Conservation (phyloP, 2,113 vertebrate species). For the Nycticebus coucang region DNA sequence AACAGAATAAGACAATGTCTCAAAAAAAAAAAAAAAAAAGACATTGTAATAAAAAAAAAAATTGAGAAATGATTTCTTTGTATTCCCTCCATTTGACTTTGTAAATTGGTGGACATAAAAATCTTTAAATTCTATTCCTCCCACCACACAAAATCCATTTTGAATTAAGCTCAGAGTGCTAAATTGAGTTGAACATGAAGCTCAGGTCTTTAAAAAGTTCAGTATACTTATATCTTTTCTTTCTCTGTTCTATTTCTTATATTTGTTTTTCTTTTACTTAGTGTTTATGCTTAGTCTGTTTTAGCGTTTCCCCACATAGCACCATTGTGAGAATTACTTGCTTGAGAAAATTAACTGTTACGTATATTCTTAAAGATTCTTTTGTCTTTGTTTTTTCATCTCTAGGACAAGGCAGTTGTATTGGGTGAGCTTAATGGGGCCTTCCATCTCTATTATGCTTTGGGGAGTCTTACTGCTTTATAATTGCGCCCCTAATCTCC, state of each 20-base stretch:
- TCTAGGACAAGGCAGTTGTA: neutral
- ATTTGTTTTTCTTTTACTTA: neutral
- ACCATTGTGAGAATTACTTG: conserved; percentile 17
- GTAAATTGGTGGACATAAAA: too few relatives aligned
- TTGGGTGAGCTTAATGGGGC: neutral
- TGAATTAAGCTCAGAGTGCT: neutral
- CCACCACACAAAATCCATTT: neutral
- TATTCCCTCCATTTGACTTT: too few relatives aligned
- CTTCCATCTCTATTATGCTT: neutral
- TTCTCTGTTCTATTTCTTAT: neutral
- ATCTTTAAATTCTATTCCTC: too few relatives aligned
- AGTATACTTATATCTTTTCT: neutral
- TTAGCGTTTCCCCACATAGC: neutral
- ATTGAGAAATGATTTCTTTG: too few relatives aligned
- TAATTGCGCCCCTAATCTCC: neutral
- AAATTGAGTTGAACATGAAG: neutral
- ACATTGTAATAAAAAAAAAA: too few relatives aligned
- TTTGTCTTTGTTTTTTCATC: neutral
- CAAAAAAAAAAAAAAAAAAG: too few relatives aligned
- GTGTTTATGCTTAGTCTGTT: neutral
- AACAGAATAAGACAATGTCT: too few relatives aligned
- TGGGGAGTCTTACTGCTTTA: neutral
- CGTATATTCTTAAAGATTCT: conserved; percentile 1
- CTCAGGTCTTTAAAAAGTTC: neutral
- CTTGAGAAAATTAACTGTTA: conserved; percentile 16